Evolutionary conservation across 2,113 vertebrate genomes (phyloP), one percentile per base, ranked within the genome.

Genomic region (Thinocorus orbignyianus): DNA sequence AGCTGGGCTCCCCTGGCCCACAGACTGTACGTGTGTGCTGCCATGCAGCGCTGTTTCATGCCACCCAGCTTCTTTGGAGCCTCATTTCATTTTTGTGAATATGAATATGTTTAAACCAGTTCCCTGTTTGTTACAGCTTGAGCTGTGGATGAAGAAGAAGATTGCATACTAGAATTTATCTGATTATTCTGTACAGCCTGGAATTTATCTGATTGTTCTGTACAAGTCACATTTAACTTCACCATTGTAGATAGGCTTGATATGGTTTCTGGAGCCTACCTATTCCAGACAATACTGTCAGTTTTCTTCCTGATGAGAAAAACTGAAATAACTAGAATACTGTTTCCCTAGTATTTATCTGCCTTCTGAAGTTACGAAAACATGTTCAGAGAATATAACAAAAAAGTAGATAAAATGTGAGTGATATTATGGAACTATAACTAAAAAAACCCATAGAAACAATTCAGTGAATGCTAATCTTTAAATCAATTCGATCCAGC

Each of bases 401-500:
- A 81, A 92, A 86, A 69, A 17, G 4, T 51, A 90, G 85, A 91
- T 93, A 81, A 95, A 80, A 64, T 76, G n/a, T 24, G 42, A 95
- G 12, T 52, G 54, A 73, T 95, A 41, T 73, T 93, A 81, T 39
- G 26, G 61, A 96, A 82, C 30, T 68, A 66, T n/a, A 28, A 71
- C 9, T 19, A 42, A 62, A 49, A 77, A 60, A 69, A 69, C n/a
- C n/a, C n/a, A n/a, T 17, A 41, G 12, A 42, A 90, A 44, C 65
- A 48, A 77, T 91, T 93, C 74, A 76, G 16, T 68, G 71, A 49
- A 37, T 93, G 25, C 11, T 96, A 89, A 93, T 94, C 81, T 96
- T 49, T 54, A 81, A 69, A 85, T 69, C 48, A 24, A 61, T 87
- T 84, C 52, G 93, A 39, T 55, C 25, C 35, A 73, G 17, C 31